Base-by-base conservation (phyloP, 1,140 invertebrate genomes). In the Penaeus indicus region DNA sequence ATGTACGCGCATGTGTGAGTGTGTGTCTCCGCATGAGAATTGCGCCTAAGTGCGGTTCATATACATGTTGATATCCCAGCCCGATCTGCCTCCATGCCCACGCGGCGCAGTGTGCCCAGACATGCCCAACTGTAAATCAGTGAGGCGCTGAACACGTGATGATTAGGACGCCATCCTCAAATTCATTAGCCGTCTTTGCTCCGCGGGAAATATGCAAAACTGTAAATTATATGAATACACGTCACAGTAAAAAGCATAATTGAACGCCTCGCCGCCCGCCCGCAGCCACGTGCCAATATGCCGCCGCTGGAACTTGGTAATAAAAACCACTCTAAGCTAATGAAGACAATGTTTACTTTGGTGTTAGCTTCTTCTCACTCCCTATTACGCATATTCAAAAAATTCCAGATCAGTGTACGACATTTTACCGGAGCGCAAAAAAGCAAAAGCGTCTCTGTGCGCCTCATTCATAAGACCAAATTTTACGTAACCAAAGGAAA, bases 281-380 rank as follows among this genome's bases (percentile, higher is more conserved):
- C 60, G 75, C 38, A 78, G 85, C 82, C 85, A 87, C 85, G 85
- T 87, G 80, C 85, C 85, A 87, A 86, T 87, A 82, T 87, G 60
- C 81, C 61, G n/a, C 22, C 72, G 80, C 62, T 72, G 72, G 60
- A 54, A 88, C 32, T 87, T 64, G 27, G 64, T 62, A 64, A 67
- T 62, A 84, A 88, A 88, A 88, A 88, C 61, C 72, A 78, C 87
- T 84, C 82, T 84, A 79, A 82, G 87, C 81, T 88, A 88, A 88
- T 88, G 87, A 88, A 84, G 82, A 88, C 87, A 88, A 64, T 88
- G 87, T 88, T 88, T 81, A 88, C 87, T 88, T 88, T 88, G 87
- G 87, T 88, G 87, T 84, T 84, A 88, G 79, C 87, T 75, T 88
- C 87, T 88, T 88, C 81, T 80, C 87, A 88, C 87, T 88, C 82